Conservation (phyloP, 2,113 vertebrate genomes). For the Cygnus buccinator region DNA sequence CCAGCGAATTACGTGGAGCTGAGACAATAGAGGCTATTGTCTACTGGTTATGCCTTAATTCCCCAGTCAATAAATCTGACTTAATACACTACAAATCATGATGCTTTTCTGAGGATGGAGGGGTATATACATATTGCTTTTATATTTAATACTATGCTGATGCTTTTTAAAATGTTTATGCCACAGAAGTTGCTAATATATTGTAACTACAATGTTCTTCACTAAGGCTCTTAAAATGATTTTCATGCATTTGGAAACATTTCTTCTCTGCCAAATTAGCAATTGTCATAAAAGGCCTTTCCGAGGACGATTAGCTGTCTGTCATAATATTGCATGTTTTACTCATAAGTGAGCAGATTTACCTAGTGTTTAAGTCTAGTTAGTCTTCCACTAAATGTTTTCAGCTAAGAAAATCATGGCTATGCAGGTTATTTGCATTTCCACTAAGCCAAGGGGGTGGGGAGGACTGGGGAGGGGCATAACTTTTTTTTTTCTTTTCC, state of each 20-base stretch:
- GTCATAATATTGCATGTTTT: slow-evolving; percentile 69
- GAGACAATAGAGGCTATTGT: slow-evolving; percentile 76
- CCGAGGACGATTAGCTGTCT: slow-evolving; percentile 27
- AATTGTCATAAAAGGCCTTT: slow-evolving; percentile 1
- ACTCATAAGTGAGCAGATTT: slow-evolving; percentile 53
- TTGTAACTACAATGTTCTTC: slow-evolving; percentile 46
- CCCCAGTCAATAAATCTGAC: slow-evolving; percentile 15
- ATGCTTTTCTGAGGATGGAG: slow-evolving; percentile 36
- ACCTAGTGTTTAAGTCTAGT: slow-evolving; percentile 55
- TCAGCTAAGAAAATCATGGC: slow-evolving; percentile 12
- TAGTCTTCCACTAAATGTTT: slow-evolving; percentile 46
- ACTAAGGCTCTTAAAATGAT: slow-evolving; percentile 15
- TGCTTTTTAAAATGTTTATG: slow-evolving; percentile 68
- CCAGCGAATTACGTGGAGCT: slow-evolving; percentile 97
- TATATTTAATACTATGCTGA: slow-evolving; percentile 73
- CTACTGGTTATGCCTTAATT: slow-evolving; percentile 36
- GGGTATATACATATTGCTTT: slow-evolving; percentile 58
- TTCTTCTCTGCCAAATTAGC: slow-evolving; percentile 67
- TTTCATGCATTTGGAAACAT: slow-evolving; percentile 16
- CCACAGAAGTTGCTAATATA: slow-evolving; percentile 74
- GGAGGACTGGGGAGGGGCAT: background rate
- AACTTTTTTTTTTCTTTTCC: background rate
- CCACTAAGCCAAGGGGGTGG: background rate
- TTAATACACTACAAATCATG: slow-evolving; percentile 64
- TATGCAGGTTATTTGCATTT: slow-evolving; percentile 12